Percentiles rank a stretch among this genome's conserved stretches.
These are phyloP conservation scores for Parnassius mnemosyne DNA, from an alignment of 2,888 invertebrate genomes.

Conservation along the genomic window DNA sequence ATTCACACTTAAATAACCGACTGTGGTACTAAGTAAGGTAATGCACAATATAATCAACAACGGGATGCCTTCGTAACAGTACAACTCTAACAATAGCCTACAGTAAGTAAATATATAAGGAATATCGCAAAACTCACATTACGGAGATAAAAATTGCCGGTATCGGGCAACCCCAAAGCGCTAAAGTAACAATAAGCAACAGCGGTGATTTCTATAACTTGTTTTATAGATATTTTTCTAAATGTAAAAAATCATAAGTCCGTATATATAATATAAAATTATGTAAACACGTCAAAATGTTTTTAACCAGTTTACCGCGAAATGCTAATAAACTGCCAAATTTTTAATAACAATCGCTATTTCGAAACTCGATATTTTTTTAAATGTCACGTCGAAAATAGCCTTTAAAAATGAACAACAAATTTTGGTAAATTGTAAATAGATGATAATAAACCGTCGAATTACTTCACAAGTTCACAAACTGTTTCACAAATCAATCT, in stretches of 20 bases:
- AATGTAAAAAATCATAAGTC: background rate
- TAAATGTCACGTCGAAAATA: background rate
- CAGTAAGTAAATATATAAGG: conserved; percentile 57
- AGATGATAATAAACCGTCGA: conserved; percentile 1
- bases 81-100: conserved; percentile 78
- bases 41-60: conserved; percentile 67
- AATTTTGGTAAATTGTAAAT: conserved; percentile 13
- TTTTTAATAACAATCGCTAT: conserved; percentile 1
- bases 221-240: background rate
- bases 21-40: conserved; percentile 75
- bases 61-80: conserved; percentile 79
- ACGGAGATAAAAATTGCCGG: conserved; percentile 29
- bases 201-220: background rate
- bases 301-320: conserved; percentile 6
- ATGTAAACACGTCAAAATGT: conserved; percentile 10
- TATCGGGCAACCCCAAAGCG: conserved; percentile 3
- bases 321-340: conserved; percentile 16
- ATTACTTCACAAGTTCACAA: conserved; percentile 60
- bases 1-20: conserved; percentile 55
- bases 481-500: conserved; percentile 57
- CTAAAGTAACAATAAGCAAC: background rate
- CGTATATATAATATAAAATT: background rate
- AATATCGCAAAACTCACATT: conserved; percentile 46
- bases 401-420: background rate
- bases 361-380: background rate